Percentiles rank a stretch among this genome's conserved stretches.
These are phyloP conservation scores for Microcebus ravelobensis DNA, from an alignment of 2,113 vertebrate species.

Conservation along the genomic window DNA sequence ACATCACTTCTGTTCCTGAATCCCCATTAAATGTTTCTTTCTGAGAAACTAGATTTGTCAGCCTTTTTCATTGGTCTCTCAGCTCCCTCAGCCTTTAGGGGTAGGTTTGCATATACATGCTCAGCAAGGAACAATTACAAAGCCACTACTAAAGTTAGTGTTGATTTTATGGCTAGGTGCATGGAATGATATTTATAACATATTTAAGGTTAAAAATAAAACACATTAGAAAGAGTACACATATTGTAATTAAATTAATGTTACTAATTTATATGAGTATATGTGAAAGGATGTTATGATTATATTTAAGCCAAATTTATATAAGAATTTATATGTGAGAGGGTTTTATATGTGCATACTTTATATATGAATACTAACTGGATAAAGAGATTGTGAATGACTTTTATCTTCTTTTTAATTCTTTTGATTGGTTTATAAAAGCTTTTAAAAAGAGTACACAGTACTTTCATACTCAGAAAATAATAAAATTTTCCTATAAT, in stretches of 20 bases:
- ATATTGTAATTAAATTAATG: neutral
- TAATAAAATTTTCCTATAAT: neutral
- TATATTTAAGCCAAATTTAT: slow-evolving; percentile 25
- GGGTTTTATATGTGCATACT: neutral
- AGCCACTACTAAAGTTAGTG: neutral
- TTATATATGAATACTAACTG: neutral
- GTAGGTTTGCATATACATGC: too few relatives aligned
- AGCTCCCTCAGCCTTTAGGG: too few relatives aligned
- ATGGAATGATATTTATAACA: neutral
- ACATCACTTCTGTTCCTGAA: too few relatives aligned
- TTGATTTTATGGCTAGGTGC: neutral
- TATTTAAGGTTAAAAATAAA: neutral
- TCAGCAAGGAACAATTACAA: neutral
- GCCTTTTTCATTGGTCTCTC: too few relatives aligned
- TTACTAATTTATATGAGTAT: neutral
- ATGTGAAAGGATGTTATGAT: neutral
- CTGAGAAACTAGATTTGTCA: too few relatives aligned
- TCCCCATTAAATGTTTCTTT: too few relatives aligned
- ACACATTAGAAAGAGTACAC: neutral
- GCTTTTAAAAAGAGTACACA: neutral
- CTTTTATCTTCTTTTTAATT: slow-evolving; percentile 7
- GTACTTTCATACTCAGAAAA: neutral
- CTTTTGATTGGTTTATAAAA: neutral
- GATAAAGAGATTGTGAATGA: neutral
- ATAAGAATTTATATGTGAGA: neutral